A percentile compares a stretch with the other conserved stretches of the same genome.
Conservation (phyloP, 2,797 vertebrate genomes). For the Darevskia nairensis region DNA sequence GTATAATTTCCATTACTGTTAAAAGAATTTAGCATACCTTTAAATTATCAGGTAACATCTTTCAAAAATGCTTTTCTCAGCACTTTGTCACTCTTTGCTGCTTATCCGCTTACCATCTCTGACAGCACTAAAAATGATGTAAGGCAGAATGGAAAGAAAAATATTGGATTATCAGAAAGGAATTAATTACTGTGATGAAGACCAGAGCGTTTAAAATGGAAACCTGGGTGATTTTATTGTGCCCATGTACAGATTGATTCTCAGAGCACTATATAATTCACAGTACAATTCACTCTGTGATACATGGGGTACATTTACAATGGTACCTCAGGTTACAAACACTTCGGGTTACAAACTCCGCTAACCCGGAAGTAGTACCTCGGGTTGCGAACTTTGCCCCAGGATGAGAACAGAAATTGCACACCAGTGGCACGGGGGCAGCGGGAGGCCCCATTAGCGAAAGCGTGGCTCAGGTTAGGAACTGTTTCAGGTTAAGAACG, state of each 20-base stretch:
- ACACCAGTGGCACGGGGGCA: no score
- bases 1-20: conserved; percentile 30
- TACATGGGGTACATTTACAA: no score
- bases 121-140: conserved; percentile 23
- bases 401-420: no score
- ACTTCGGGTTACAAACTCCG: no score
- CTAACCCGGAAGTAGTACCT: no score
- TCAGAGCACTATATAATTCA: neutral
- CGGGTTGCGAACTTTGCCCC: no score
- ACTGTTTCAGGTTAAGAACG: no score
- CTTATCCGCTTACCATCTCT: neutral
- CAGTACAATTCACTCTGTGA: neutral
- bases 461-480: no score
- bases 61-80: conserved; percentile 36
- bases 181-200: conserved; percentile 26
- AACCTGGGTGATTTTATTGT: neutral
- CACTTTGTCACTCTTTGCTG: conserved; percentile 15
- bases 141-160: conserved; percentile 29
- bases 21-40: conserved; percentile 22
- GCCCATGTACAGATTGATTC: neutral
- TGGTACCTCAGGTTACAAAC: no score
- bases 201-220: neutral
- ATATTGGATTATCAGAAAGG: neutral
- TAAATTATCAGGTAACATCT: conserved; percentile 24
- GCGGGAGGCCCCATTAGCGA: no score